Percentiles rank a stretch among this genome's conserved stretches.
Evolutionary conservation across 2,888 invertebrate genomes (phyloP).

Genomic region (Plagodis pulveraria): DNA sequence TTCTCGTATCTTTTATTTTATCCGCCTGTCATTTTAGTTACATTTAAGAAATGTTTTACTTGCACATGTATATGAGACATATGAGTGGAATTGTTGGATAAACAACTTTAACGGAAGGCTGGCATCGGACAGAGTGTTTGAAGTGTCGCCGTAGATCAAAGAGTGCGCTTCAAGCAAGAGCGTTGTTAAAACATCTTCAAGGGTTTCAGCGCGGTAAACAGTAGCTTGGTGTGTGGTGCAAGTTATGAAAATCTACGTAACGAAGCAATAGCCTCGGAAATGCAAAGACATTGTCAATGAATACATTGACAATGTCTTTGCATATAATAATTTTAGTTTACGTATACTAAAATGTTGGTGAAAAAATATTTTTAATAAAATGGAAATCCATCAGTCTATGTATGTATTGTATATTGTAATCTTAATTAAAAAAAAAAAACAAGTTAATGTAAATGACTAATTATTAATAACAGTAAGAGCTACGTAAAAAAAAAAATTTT

Average conservation of each 20-base stretch:
- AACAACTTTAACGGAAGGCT: slow-evolving; percentile 46
- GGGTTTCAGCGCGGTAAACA: slow-evolving; percentile 77
- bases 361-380: background rate
- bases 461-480: too few species aligned
- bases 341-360: background rate
- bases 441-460: too few species aligned
- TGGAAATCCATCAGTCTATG: too few species aligned
- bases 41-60: slow-evolving; percentile 32
- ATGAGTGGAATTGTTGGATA: slow-evolving; percentile 38
- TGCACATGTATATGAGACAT: slow-evolving; percentile 17
- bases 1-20: slow-evolving; percentile 41
- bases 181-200: slow-evolving; percentile 78
- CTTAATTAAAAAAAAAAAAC: too few species aligned
- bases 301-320: background rate
- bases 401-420: too few species aligned
- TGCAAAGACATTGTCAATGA: background rate
- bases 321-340: too few species aligned
- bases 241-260: slow-evolving; percentile 24
- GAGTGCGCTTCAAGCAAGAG: slow-evolving; percentile 61
- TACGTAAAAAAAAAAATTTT: too few species aligned
- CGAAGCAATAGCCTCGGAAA: too few species aligned
- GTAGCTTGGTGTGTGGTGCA: slow-evolving; percentile 55
- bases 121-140: slow-evolving; percentile 49
- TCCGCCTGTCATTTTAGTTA: slow-evolving; percentile 24
- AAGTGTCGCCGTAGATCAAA: slow-evolving; percentile 80